A percentile compares a stretch with the other conserved stretches of the same genome.
Evolutionary conservation across 1,140 invertebrate species (phyloP).

Genomic region (Acromyrmex charruanus): DNA sequence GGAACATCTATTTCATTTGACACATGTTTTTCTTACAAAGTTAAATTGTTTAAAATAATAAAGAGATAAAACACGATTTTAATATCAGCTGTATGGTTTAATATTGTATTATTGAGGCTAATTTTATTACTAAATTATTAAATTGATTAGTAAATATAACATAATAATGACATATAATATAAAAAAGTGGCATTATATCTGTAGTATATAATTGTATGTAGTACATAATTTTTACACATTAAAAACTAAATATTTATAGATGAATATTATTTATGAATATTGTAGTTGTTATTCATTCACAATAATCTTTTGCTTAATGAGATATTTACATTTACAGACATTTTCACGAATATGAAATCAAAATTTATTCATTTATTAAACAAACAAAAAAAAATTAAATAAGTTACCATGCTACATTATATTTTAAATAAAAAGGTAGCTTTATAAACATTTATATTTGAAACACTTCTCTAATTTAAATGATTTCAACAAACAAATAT

Average conservation of each 20-base stretch:
- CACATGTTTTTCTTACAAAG: slow-evolving; percentile 4
- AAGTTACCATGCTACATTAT: not conserved
- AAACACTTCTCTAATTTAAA: not conserved
- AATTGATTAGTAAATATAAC: not conserved
- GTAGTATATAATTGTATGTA: not conserved
- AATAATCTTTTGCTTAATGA: not conserved
- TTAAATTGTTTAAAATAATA: not conserved
- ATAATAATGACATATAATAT: not conserved
- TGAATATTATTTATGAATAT: not conserved
- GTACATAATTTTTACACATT: not conserved
- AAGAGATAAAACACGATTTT: not conserved
- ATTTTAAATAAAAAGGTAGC: not conserved
- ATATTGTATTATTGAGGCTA: not conserved
- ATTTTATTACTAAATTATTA: slow-evolving; percentile 6
- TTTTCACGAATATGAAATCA: not conserved
- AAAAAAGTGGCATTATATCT: not conserved
- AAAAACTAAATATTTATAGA: not conserved
- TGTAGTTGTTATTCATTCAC: not conserved
- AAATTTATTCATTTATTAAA: not conserved
- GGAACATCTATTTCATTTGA: not conserved
- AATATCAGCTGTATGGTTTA: not conserved
- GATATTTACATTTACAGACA: not conserved
- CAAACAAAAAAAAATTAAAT: not conserved
- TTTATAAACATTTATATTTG: not conserved
- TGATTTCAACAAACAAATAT: not conserved